Conservation (phyloP, 1,140 invertebrate genomes). For the Aphidius ervi region DNA sequence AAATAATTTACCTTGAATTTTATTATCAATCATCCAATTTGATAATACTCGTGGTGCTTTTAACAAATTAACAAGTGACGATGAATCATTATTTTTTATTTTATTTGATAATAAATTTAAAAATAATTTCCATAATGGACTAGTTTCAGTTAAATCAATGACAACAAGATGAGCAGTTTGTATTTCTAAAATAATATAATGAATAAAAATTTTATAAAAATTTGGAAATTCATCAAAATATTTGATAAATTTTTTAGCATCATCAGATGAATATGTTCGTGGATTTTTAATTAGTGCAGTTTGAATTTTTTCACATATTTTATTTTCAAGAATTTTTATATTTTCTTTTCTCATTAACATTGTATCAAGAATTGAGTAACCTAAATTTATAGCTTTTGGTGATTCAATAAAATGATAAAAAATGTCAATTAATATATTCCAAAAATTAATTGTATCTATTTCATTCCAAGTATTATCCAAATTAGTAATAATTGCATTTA, state of each 20-base stretch:
- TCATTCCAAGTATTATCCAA: conserved; percentile 29
- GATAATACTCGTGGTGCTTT: too few species aligned
- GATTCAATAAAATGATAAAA: conserved; percentile 5
- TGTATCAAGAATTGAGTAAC: conserved; percentile 33
- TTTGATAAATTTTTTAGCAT: conserved; percentile 29
- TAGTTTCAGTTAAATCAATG: neutral
- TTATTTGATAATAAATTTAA: neutral
- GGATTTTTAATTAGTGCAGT: conserved; percentile 33
- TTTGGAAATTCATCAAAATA: conserved; percentile 36
- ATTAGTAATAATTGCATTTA: conserved; percentile 32
- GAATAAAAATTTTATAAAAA: conserved; percentile 37
- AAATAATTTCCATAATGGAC: neutral
- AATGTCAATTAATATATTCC: conserved; percentile 10
- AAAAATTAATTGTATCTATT: conserved; percentile 3
- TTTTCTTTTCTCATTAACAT: conserved; percentile 25
- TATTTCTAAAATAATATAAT: conserved; percentile 38
- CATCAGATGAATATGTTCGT: conserved; percentile 24
- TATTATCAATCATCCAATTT: conserved; percentile 15
- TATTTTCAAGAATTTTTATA: conserved; percentile 13
- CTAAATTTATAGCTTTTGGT: conserved; percentile 26
- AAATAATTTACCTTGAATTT: conserved; percentile 32
- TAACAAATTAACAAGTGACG: too few species aligned
- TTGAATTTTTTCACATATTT: conserved; percentile 36
- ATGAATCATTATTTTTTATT: too few species aligned
- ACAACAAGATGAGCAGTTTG: conserved; percentile 10